Evolutionary conservation across 1,140 invertebrate species (phyloP).

Genomic region (Maconellicoccus hirsutus): DNA sequence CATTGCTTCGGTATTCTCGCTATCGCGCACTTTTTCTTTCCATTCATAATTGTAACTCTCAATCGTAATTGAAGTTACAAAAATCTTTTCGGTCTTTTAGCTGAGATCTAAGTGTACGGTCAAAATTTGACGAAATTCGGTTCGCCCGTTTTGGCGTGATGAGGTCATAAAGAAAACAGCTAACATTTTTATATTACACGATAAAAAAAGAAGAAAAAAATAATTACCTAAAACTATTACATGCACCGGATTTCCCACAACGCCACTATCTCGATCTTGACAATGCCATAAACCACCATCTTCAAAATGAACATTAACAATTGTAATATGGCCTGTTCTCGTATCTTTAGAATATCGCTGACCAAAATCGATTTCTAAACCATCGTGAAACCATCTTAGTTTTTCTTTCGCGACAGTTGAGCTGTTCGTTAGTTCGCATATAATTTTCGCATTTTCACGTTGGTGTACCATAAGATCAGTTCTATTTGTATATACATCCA

Average conservation of each 20-base stretch:
- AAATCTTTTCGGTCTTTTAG: too few species aligned
- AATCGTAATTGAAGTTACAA: too few species aligned
- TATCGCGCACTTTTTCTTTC: too few species aligned
- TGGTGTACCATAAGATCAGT: constrained; percentile 4
- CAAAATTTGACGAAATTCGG: too few species aligned
- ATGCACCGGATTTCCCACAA: constrained; percentile 47
- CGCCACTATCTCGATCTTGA: constrained; percentile 46
- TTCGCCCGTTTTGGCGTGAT: too few species aligned
- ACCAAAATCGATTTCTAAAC: constrained; percentile 38
- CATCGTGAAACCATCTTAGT: constrained; percentile 38
- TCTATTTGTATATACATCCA: background rate
- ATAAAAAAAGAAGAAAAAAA: too few species aligned
- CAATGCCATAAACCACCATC: constrained; percentile 57
- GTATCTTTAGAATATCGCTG: constrained; percentile 41
- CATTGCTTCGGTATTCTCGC: too few species aligned
- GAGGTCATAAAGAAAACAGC: background rate
- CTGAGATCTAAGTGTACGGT: too few species aligned
- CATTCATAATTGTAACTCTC: too few species aligned
- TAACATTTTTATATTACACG: background rate
- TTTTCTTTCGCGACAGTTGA: background rate
- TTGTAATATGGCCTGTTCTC: constrained; percentile 46
- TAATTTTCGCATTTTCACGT: background rate
- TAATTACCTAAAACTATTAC: constrained; percentile 55
- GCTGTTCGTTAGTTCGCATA: background rate
- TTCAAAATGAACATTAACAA: constrained; percentile 52